phyloP scores from a whole-genome alignment of 2,113 vertebrate genomes.

The Prinia subflava region DNA sequence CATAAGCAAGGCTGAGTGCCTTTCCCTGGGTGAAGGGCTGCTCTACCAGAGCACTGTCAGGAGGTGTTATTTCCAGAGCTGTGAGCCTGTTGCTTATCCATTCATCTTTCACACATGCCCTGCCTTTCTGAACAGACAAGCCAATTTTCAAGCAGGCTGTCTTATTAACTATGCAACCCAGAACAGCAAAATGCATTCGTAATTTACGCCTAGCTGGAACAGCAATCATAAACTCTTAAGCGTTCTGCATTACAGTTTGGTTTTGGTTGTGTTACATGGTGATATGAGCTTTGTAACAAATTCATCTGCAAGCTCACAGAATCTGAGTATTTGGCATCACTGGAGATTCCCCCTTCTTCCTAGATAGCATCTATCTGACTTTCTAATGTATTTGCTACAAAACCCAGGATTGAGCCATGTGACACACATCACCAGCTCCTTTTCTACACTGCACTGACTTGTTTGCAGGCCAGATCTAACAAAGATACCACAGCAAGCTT shows the following conservation, averaged over 20 bases:
- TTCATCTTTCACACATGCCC: constrained; percentile 19
- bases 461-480: not conserved
- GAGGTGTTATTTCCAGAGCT: constrained; percentile 47
- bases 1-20: constrained; percentile 9
- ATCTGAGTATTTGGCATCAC: not conserved
- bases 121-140: constrained; percentile 24
- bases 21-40: constrained; percentile 8
- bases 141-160: constrained; percentile 40
- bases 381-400: not conserved
- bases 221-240: constrained; percentile 36
- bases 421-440: not conserved
- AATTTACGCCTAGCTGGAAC: constrained; percentile 43
- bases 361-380: not conserved
- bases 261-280: constrained; percentile 12
- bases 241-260: not conserved
- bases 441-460: not conserved
- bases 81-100: constrained; percentile 37
- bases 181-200: constrained; percentile 42
- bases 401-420: not conserved
- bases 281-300: constrained; percentile 34
- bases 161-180: constrained; percentile 9
- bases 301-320: not conserved
- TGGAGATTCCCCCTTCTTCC: not conserved
- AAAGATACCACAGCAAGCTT: not conserved
- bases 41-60: constrained; percentile 33